Percentiles rank a stretch among this genome's conserved stretches.
These are phyloP conservation scores for Andrena flavipes DNA, from an alignment of 2,888 invertebrate species.

Conservation along the genomic window DNA sequence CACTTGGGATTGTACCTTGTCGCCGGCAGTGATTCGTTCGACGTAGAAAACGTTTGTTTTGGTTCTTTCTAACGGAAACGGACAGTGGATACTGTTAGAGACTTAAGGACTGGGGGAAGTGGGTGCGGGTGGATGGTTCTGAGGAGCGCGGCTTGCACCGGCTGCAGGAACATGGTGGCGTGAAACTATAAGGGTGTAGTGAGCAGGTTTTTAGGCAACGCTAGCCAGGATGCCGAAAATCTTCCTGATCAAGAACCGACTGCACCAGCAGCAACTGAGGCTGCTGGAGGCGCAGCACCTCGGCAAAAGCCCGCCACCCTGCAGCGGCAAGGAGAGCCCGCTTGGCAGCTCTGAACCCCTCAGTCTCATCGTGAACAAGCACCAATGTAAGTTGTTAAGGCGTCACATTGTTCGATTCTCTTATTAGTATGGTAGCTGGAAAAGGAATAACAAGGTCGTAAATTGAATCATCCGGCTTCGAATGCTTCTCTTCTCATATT, in stretches of 20 bases:
- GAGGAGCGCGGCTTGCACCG: conserved; percentile 28
- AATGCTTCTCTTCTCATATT: too few species aligned
- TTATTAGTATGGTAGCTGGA: too few species aligned
- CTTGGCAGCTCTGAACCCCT: conserved; percentile 84
- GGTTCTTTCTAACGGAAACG: background rate
- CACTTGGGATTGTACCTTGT: conserved; percentile 13
- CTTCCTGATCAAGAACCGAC: conserved; percentile 95
- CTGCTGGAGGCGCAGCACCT: conserved; percentile 93
- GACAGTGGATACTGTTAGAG: conserved; percentile 13
- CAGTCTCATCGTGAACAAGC: conserved; percentile 85
- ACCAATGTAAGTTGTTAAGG: conserved; percentile 81
- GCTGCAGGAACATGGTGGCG: conserved; percentile 66
- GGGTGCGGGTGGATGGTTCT: conserved; percentile 48
- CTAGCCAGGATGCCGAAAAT: conserved; percentile 93
- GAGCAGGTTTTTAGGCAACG: conserved; percentile 49
- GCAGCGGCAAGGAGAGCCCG: conserved; percentile 82
- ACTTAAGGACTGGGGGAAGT: background rate
- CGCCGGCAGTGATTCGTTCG: conserved; percentile 11
- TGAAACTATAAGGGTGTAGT: conserved; percentile 61
- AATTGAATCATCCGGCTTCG: too few species aligned
- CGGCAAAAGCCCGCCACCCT: conserved; percentile 81
- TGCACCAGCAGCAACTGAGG: conserved; percentile 95
- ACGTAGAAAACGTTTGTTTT: background rate
- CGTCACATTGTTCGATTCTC: background rate
- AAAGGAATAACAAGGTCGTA: too few species aligned